Evolutionary conservation across 2,888 invertebrate genomes (phyloP).

Genomic region (Barypeithes pellucidus): DNA sequence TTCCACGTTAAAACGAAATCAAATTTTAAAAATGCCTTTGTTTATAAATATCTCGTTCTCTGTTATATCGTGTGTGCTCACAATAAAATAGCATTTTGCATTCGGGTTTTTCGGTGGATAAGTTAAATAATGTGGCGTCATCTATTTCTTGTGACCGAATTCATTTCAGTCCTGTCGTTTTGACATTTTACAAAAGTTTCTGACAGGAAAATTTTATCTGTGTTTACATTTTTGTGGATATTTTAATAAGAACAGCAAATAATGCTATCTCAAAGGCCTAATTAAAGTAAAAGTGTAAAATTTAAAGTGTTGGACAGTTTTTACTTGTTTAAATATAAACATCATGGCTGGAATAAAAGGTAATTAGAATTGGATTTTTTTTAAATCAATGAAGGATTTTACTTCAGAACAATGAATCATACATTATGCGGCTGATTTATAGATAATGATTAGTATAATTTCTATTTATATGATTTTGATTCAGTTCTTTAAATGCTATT

Average conservation of each 20-base stretch:
- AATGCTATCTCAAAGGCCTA: slow-evolving; percentile 32
- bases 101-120: too few species aligned
- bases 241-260: slow-evolving; percentile 8
- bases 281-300: slow-evolving; percentile 18
- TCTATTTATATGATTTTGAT: background rate
- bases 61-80: too few species aligned
- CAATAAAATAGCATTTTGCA: too few species aligned
- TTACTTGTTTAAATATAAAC: background rate
- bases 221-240: slow-evolving; percentile 37
- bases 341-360: slow-evolving; percentile 51
- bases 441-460: slow-evolving; percentile 4
- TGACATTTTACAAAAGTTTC: slow-evolving; percentile 1
- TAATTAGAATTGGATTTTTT: slow-evolving; percentile 32
- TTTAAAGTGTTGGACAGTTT: background rate
- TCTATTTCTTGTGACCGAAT: too few species aligned
- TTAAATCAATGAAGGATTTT: slow-evolving; percentile 29
- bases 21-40: too few species aligned
- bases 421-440: background rate
- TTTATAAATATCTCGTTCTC: too few species aligned
- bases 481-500: too few species aligned
- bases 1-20: background rate
- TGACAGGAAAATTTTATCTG: slow-evolving; percentile 30
- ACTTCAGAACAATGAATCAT: slow-evolving; percentile 28
- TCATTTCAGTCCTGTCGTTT: background rate
- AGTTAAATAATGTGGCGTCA: too few species aligned